Base-by-base conservation (phyloP, 2,113 vertebrate genomes). In the Ictalurus punctatus region DNA sequence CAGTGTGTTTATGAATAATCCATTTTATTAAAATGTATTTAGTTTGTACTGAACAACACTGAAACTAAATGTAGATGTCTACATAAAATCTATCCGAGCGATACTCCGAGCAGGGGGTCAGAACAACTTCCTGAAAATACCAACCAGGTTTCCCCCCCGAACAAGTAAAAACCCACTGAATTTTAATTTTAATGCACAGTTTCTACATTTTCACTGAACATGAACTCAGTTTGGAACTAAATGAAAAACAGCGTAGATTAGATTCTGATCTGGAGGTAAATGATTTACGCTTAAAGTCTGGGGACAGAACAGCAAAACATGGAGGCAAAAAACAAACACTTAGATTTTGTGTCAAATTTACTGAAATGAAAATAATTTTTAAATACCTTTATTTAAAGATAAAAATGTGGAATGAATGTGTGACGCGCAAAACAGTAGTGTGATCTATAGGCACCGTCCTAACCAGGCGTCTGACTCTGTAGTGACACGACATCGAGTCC, bases 361-460 rank as follows among this genome's bases (percentile, higher is more conserved):
- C 67, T 80, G 63, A 84, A 87, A 83, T 69, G 34, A 54, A 84
- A 88, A 83, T 90, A 89, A 48, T 37, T 90, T 90, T 90, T 92
- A 92, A 91, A 92, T 91, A 92, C 83, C 90, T 92, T 92, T 92
- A 92, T 90, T 92, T 89, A 89, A 92, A 91, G 86, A 87, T 92
- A 83, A 90, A 88, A 89, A 85, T 56, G 56, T 56, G 25, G 86
- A 90, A 84, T 88, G 71, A 86, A 91, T 73, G 83, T 71, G 67
- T 23, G 82, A 89, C 56, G 40, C 21, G 58, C 54, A 81, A 73
- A 88, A 81, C 56, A 89, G 84, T 74, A 83, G 81, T 89, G 88
- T 87, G 63, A 74, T 89, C 74, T 91, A 89, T 84, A 87, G 73
- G 86, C 86, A 91, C 88, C 67, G 25, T 82, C 87, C 90, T 67